Evolutionary conservation across 1,140 invertebrate species (phyloP), one percentile per base, ranked within the genome.

Genomic region (Panagrolaimus sp.): DNA sequence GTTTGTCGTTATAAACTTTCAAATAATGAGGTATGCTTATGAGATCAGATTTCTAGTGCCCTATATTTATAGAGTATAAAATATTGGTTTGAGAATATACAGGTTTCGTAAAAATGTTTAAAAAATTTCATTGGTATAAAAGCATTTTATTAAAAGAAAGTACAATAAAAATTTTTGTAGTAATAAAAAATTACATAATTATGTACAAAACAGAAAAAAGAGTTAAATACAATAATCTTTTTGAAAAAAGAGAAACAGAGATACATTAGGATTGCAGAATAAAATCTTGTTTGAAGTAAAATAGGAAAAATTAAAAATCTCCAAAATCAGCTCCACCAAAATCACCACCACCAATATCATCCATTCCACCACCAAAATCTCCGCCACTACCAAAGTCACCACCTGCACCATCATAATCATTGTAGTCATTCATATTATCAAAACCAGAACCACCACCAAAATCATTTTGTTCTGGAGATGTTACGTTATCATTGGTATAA

Each of bases 271-370:
- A 57, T 25, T 25, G 51, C 27, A 25, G 27, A 9, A 48, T 4
- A 14, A 57, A 57, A 57, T 13, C 20, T 20, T 57, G 20, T 9
- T 20, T 25, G 51, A 27, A 9, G 11, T n/a, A n/a, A 16, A 57
- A 23, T 20, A 27, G 14, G 8, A 38, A 38, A 38, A 4, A 20
- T 57, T 57, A 57, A 27, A 57, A 57, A 27, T 57, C 51, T 13
- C 51, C 51, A 27, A 57, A 57, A 13, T 57, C 51, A 13, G 51
- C 51, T 25, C 51, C 51, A 8, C 51, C 51, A 13, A 57, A 74
- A 31, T 74, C 73, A 14, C 70, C 70, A n/a, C 70, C 70, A 11
- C 75, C 73, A 23, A 75, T 48, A 48, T 74, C 73, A 44, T 68
- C 67, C 16, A 31, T 63, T 9, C 42, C 67, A 8, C 42, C 67